A percentile compares a stretch with the other conserved stretches of the same genome.
Evolutionary conservation across 2,113 vertebrate genomes (phyloP).

Genomic region (Erythrocercus mccallii): DNA sequence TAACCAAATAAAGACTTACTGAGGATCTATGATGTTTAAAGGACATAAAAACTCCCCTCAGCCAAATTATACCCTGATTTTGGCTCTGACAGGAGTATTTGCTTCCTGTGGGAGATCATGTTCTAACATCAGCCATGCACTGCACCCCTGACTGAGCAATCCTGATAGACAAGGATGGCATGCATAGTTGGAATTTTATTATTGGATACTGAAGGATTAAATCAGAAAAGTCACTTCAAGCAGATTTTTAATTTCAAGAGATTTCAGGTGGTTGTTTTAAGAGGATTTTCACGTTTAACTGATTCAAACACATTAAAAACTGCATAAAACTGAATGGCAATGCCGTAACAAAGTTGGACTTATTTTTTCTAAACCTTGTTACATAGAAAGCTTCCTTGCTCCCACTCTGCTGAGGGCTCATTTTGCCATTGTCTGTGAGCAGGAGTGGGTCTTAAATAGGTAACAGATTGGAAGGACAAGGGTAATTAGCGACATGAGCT

Average conservation of each 20-base stretch:
- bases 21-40: background rate
- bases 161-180: background rate
- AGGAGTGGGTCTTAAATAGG: background rate
- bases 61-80: background rate
- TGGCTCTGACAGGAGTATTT: background rate
- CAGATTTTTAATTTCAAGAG: background rate
- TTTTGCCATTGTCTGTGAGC: background rate
- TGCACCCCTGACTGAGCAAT: background rate
- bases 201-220: background rate
- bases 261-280: background rate
- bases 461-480: conserved; percentile 10
- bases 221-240: background rate
- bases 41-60: background rate
- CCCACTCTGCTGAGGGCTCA: background rate
- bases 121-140: background rate
- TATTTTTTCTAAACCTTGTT: background rate
- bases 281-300: background rate
- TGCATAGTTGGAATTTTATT: background rate
- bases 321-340: background rate
- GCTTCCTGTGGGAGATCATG: background rate
- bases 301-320: background rate
- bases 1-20: background rate
- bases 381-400: background rate
- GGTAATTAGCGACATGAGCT: background rate
- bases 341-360: background rate